Percentiles rank a stretch among this genome's conserved stretches.
Conservation (phyloP, 2,888 invertebrate species). For the Pachliopta kotzebuea region DNA sequence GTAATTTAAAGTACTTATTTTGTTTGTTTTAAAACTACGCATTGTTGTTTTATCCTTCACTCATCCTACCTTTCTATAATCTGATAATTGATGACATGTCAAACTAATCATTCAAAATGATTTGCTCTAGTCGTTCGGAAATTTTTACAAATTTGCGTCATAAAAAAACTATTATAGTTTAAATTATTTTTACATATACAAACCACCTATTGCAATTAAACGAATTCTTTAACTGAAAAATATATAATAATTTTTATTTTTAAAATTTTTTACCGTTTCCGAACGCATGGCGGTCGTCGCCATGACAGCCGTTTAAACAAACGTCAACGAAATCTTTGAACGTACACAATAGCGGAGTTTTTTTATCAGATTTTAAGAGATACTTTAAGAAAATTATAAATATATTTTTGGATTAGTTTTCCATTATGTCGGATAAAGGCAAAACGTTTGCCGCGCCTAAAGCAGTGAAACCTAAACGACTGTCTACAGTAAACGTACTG, state of each 20-base stretch:
- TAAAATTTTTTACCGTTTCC: slow-evolving; percentile 3
- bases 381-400: neutral
- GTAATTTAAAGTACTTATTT: neutral
- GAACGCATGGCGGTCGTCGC: slow-evolving; percentile 31
- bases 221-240: too few species aligned
- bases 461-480: slow-evolving; percentile 46
- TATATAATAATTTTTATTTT: too few species aligned
- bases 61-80: too few species aligned
- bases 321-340: slow-evolving; percentile 39
- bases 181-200: neutral
- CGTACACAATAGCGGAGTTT: slow-evolving; percentile 6
- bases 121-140: slow-evolving; percentile 1
- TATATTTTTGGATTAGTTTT: slow-evolving; percentile 4
- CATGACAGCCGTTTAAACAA: slow-evolving; percentile 57
- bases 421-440: slow-evolving; percentile 57
- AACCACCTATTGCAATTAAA: too few species aligned
- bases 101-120: neutral
- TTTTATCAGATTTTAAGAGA: neutral
- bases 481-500: slow-evolving; percentile 42
- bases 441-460: slow-evolving; percentile 49
- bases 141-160: too few species aligned
- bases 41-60: neutral
- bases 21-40: neutral
- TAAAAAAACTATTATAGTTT: neutral
- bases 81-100: too few species aligned